A percentile compares a stretch with the other conserved stretches of the same genome.
Evolutionary conservation across 2,113 vertebrate genomes (phyloP).

Genomic region (Origma solitaria): DNA sequence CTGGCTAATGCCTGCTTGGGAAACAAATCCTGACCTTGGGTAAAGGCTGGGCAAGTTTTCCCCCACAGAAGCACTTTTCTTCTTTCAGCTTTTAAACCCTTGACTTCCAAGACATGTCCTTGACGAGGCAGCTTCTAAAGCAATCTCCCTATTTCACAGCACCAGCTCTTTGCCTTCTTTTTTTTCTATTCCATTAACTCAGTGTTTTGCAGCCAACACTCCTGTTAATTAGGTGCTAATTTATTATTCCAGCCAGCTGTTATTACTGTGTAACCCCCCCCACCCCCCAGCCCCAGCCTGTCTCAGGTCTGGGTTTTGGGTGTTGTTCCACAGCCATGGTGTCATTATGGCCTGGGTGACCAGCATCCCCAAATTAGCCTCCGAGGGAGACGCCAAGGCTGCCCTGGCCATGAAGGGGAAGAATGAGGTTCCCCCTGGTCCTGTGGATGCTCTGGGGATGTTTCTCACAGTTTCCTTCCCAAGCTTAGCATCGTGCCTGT

Average conservation of each 20-base stretch:
- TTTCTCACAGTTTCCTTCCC: background rate
- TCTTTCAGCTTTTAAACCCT: background rate
- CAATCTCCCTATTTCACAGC: background rate
- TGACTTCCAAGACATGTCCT: background rate
- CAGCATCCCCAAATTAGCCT: background rate
- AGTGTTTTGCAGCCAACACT: background rate
- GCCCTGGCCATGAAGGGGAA: background rate
- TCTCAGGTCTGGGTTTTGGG: background rate
- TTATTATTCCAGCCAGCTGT: conserved; percentile 17
- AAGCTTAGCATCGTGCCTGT: background rate
- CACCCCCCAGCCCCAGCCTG: background rate
- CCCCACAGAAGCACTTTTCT: background rate
- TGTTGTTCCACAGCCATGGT: background rate
- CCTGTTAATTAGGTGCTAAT: conserved; percentile 47
- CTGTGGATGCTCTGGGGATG: fast-evolving
- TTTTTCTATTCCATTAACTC: background rate
- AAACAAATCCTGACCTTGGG: background rate
- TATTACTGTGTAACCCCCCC: background rate
- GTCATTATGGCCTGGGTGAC: background rate
- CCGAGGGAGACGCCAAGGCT: background rate
- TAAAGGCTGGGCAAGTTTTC: background rate
- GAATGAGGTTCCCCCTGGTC: background rate
- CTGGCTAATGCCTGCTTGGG: fast-evolving
- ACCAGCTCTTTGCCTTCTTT: background rate
- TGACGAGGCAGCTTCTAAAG: background rate